Base-by-base conservation (phyloP, 2,888 invertebrate genomes). In the Hartigia nigra region DNA sequence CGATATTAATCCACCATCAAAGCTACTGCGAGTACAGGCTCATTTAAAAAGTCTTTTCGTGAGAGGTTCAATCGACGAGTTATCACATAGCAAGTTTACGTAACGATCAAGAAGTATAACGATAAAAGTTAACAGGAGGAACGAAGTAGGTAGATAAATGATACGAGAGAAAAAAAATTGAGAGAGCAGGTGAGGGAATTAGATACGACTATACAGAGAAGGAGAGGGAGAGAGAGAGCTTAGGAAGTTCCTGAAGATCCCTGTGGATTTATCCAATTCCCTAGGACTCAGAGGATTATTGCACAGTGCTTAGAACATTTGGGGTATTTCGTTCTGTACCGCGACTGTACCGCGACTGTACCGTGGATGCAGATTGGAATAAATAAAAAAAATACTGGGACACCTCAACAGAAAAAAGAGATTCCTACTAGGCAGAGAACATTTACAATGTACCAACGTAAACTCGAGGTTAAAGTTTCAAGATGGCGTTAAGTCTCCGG, bases 401-500 rank as follows among this genome's bases (percentile, higher is more conserved):
- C 2, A 9, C 9, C 9, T 23, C 1, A 23, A 23, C 5, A 1
- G 0, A 55, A 0, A 55, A 55, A 9, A 5, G 23, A 23, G 23
- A 55, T 55, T 2, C 9, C 9, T 55, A 55, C 23, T 23, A 23
- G 55, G 0, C 55, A 55, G 9, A 9, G 9, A 23, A 14, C 14
- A 55, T 1, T 9, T 23, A 14, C 39, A 39, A 79, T 70, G 82
- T 72, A 78, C 75, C 76, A 74, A 35, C 70, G 79, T 32, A 35
- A 74, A 69, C 23, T 23, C 0, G n/a, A 55, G 77, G 76, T 82
- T 78, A 78, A 83, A 81, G 81, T 82, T 82, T 74, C 83, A 78
- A 81, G 79, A 72, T 78, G 80, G 70, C 78, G 80, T 81, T 82
- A 83, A 80, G 80, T 82, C 79, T 32, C 35, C 34, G 36, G 11